phyloP scores from a whole-genome alignment of 2,888 invertebrate genomes.

The Masnerella sp. region DNA sequence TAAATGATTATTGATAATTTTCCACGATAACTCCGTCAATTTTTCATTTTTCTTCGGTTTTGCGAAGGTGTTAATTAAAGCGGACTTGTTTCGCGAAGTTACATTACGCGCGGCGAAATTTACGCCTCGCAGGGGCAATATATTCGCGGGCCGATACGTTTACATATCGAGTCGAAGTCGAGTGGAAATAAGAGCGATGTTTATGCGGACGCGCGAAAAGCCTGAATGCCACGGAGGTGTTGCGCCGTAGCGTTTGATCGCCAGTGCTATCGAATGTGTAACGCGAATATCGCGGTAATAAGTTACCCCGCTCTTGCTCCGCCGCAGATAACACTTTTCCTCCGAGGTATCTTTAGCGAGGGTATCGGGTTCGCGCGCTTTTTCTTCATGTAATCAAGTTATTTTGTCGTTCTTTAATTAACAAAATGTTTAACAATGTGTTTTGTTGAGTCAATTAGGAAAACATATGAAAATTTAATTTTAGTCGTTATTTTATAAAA shows the following conservation, averaged over 20 bases:
- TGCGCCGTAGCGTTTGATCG: conserved; percentile 41
- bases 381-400: not conserved
- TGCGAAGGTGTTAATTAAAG: conserved; percentile 57
- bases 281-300: conserved; percentile 56
- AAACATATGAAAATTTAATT: not conserved
- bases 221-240: conserved; percentile 34
- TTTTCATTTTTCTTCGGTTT: conserved; percentile 20
- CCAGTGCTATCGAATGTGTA: conserved; percentile 53
- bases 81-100: conserved; percentile 35
- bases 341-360: conserved; percentile 14
- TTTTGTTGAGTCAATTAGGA: not conserved
- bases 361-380: not conserved
- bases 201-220: conserved; percentile 53
- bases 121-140: conserved; percentile 46
- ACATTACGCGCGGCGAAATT: conserved; percentile 49
- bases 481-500: too few species aligned
- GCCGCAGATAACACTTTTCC: conserved; percentile 45
- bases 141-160: conserved; percentile 47
- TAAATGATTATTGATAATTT: conserved; percentile 32
- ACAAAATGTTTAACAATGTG: not conserved
- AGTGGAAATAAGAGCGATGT: conserved; percentile 52
- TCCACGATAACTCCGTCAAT: conserved; percentile 21
- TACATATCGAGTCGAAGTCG: conserved; percentile 43
- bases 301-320: conserved; percentile 46
- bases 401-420: not conserved